phyloP scores from a whole-genome alignment of 1,140 invertebrate species.

The Ips typographus region DNA sequence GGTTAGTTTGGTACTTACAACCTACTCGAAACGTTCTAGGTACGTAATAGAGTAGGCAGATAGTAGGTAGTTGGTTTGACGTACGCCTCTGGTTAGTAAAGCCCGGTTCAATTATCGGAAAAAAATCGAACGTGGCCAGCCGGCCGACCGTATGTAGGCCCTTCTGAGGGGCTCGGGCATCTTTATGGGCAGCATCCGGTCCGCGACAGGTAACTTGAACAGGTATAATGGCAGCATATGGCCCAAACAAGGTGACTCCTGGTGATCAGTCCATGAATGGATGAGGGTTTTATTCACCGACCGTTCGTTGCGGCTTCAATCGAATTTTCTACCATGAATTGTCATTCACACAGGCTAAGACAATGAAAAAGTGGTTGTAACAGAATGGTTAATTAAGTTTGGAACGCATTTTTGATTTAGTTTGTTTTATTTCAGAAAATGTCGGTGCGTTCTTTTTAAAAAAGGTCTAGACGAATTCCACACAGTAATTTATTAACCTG shows the following conservation, averaged over 20 bases:
- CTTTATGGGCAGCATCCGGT: constrained; percentile 32
- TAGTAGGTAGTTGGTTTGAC: background rate
- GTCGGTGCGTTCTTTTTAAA: too few species aligned
- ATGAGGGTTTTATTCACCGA: constrained; percentile 20
- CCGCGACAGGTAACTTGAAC: constrained; percentile 28
- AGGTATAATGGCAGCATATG: constrained; percentile 32
- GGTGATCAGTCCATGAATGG: constrained; percentile 17
- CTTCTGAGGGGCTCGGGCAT: constrained; percentile 16
- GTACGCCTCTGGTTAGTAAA: constrained; percentile 20
- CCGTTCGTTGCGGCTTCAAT: background rate
- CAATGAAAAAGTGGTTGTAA: too few species aligned
- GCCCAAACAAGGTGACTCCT: constrained; percentile 30
- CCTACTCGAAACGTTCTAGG: background rate
- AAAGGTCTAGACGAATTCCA: too few species aligned
- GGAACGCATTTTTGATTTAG: too few species aligned
- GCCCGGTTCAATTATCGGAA: constrained; percentile 27
- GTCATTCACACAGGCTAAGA: too few species aligned
- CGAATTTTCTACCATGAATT: too few species aligned
- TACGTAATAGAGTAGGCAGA: background rate
- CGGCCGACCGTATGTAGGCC: constrained; percentile 13
- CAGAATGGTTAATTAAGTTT: too few species aligned
- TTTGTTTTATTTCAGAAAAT: too few species aligned
- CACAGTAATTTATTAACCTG: too few species aligned
- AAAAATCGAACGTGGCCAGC: constrained; percentile 22
- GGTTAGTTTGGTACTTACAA: too few species aligned